phyloP scores from a whole-genome alignment of 1,140 invertebrate species.

The Copidosoma floridanum region DNA sequence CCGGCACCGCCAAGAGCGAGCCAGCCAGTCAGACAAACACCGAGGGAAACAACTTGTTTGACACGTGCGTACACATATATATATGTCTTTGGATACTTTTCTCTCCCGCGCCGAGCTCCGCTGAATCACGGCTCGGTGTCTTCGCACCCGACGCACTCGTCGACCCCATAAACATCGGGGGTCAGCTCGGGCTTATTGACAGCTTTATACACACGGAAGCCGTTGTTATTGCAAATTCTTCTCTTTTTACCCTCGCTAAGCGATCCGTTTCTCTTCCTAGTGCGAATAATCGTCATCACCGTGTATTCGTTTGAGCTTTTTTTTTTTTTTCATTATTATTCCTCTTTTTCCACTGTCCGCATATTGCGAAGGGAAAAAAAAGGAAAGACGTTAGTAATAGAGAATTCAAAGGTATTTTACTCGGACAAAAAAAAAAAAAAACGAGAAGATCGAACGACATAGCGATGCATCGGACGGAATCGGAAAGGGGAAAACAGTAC shows the following conservation, averaged over 20 bases:
- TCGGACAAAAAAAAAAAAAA: not conserved
- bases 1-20: no score
- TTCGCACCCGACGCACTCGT: not conserved
- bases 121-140: not conserved
- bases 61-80: no score
- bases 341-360: not conserved
- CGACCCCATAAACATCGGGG: constrained; percentile 31
- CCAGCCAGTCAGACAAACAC: no score
- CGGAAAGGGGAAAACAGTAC: no score
- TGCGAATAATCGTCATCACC: not conserved
- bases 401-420: not conserved
- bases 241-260: constrained; percentile 4
- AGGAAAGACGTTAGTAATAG: not conserved
- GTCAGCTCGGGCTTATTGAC: constrained; percentile 45
- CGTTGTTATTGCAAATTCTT: constrained; percentile 44
- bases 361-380: no score
- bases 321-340: not conserved
- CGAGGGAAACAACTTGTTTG: no score
- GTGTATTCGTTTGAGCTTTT: constrained; percentile 5
- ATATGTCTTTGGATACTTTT: no score
- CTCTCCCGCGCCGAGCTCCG: constrained; percentile 6
- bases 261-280: not conserved
- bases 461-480: no score
- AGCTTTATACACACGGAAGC: constrained; percentile 41
- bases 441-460: not conserved